phyloP scores from a whole-genome alignment of 2,888 invertebrate genomes.

The Harmothoe impar region DNA sequence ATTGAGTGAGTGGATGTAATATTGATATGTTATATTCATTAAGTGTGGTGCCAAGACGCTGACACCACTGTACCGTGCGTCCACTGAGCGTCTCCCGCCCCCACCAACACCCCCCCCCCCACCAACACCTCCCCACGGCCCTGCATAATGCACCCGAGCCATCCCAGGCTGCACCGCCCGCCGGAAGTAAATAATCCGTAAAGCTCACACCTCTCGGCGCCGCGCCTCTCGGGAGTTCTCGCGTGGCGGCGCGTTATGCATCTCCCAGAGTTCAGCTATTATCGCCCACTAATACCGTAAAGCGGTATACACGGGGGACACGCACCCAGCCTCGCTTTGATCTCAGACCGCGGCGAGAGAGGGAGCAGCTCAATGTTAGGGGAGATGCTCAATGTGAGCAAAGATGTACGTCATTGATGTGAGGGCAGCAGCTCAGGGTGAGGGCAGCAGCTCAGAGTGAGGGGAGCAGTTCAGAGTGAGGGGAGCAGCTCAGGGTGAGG shows the following conservation, averaged over 20 bases:
- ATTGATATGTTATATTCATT: no score
- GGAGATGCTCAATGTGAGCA: no score
- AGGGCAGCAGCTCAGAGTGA: no score
- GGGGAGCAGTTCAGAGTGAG: no score
- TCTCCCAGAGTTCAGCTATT: constrained; percentile 14
- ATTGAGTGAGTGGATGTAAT: no score
- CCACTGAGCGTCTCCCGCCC: no score
- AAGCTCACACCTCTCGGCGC: not conserved
- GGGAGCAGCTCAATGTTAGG: no score
- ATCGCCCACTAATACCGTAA: not conserved
- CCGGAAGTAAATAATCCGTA: not conserved
- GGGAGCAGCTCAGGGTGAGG: no score
- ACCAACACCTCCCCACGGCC: not conserved
- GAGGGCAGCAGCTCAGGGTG: no score
- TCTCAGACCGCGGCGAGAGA: not conserved
- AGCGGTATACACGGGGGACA: not conserved
- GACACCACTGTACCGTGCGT: no score
- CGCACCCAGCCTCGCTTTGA: not conserved
- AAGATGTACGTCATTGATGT: no score
- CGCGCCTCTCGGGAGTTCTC: not conserved
- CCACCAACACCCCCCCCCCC: not conserved
- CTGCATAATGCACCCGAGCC: not conserved
- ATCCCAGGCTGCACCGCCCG: not conserved
- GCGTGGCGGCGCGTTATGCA: not conserved
- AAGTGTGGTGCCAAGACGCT: no score